These are phyloP conservation scores for Tinea trinotella DNA, from an alignment of 2,888 invertebrate genomes.

Conservation along the genomic window DNA sequence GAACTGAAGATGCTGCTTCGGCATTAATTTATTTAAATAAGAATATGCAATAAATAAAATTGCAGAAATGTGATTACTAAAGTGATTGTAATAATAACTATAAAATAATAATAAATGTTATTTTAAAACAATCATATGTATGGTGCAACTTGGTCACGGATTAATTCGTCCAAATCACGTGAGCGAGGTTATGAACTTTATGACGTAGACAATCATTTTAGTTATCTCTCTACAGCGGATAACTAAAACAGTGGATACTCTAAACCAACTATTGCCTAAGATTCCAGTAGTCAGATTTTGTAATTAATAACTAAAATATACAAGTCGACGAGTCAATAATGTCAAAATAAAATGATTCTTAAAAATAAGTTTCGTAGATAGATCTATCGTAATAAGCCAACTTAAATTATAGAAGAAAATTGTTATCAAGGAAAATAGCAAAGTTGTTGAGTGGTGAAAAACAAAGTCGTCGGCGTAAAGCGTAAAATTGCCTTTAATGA, in stretches of 20 bases:
- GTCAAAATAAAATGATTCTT: too few species aligned
- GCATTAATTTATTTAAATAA: too few species aligned
- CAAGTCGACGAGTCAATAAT: too few species aligned
- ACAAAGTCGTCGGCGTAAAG: constrained; percentile 7
- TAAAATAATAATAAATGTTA: background rate
- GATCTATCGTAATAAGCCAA: too few species aligned
- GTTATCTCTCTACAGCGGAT: background rate
- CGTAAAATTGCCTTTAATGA: constrained; percentile 13
- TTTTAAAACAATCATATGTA: constrained; percentile 6
- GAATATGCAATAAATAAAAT: background rate
- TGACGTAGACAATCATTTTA: background rate
- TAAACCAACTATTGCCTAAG: background rate
- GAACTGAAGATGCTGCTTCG: too few species aligned
- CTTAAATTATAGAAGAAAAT: constrained; percentile 1
- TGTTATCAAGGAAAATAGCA: background rate
- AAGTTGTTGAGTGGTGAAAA: constrained; percentile 11
- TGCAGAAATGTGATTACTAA: background rate
- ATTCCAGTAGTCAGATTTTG: too few species aligned
- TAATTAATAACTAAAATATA: too few species aligned
- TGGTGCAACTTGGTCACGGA: constrained; percentile 9
- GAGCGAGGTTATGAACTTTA: constrained; percentile 2
- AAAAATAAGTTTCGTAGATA: too few species aligned
- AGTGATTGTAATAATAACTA: too few species aligned
- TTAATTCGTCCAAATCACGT: background rate
- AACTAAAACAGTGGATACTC: too few species aligned